phyloP scores from a whole-genome alignment of 2,797 vertebrate genomes.

The Alosa sapidissima region DNA sequence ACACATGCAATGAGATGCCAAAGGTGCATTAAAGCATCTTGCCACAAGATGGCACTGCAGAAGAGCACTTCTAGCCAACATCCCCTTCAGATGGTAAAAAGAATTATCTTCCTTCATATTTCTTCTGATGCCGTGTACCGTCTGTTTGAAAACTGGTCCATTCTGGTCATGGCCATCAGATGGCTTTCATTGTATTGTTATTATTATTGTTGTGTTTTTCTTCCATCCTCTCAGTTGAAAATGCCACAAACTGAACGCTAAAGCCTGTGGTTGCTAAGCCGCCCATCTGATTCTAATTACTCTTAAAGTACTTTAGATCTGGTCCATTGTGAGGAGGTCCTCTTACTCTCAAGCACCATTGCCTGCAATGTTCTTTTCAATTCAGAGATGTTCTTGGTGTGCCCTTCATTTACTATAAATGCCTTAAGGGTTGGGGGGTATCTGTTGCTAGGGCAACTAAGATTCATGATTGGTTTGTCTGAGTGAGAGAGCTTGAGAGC shows the following conservation, averaged over 20 bases:
- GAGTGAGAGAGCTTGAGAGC: constrained; percentile 29
- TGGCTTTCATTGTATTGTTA: neutral
- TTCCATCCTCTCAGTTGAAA: neutral
- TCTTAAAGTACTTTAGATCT: neutral
- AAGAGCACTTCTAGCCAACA: neutral
- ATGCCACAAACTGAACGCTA: neutral
- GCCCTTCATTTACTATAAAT: neutral
- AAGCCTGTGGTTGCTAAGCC: neutral
- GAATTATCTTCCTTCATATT: neutral
- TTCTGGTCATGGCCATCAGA: neutral
- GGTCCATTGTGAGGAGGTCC: neutral
- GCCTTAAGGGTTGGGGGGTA: constrained; percentile 8
- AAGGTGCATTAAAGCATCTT: neutral
- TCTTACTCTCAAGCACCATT: neutral
- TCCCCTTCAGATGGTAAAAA: neutral
- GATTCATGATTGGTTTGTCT: constrained; percentile 42
- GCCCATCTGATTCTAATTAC: neutral
- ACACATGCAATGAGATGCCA: neutral
- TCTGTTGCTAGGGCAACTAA: constrained; percentile 49
- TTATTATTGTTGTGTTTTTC: neutral
- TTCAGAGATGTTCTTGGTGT: neutral
- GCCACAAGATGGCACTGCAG: constrained; percentile 11
- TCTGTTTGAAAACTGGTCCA: neutral
- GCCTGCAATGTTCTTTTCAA: neutral
- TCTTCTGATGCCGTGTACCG: neutral